Evolutionary conservation across 2,888 invertebrate species (phyloP).

Genomic region (Anorthoa munda): DNA sequence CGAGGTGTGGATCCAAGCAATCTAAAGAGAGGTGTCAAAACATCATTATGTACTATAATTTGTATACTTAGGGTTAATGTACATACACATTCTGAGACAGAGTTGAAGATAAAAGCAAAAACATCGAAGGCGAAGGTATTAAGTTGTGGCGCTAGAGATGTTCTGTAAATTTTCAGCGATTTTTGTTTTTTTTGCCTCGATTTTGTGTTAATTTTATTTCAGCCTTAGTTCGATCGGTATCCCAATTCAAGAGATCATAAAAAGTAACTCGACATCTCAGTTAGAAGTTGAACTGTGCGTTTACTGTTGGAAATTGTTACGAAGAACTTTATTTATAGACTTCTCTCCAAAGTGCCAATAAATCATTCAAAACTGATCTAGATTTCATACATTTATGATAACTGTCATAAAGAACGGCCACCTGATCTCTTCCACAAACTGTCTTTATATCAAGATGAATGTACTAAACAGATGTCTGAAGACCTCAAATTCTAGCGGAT

Average conservation of each 20-base stretch:
- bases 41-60: not conserved
- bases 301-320: constrained; percentile 2
- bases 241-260: not conserved
- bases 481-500: constrained; percentile 34
- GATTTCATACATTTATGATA: constrained; percentile 33
- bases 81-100: too few species aligned
- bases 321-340: constrained; percentile 8
- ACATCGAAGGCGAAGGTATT: too few species aligned
- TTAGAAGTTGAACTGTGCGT: not conserved
- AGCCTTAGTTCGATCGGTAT: not conserved
- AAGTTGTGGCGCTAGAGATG: too few species aligned
- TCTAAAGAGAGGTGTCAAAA: not conserved
- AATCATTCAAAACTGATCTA: constrained; percentile 35
- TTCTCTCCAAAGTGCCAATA: constrained; percentile 15
- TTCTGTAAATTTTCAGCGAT: too few species aligned
- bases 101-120: too few species aligned
- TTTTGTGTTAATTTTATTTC: too few species aligned
- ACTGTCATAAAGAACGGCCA: constrained; percentile 7
- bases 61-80: too few species aligned
- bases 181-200: too few species aligned
- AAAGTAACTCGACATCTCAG: not conserved
- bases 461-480: constrained; percentile 48
- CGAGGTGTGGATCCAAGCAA: not conserved
- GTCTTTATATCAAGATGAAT: constrained; percentile 51
- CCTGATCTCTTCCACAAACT: constrained; percentile 27